Evolutionary conservation across 1,140 invertebrate species (phyloP), one percentile per base, ranked within the genome.

Genomic region (Drosophila pseudoobscura): DNA sequence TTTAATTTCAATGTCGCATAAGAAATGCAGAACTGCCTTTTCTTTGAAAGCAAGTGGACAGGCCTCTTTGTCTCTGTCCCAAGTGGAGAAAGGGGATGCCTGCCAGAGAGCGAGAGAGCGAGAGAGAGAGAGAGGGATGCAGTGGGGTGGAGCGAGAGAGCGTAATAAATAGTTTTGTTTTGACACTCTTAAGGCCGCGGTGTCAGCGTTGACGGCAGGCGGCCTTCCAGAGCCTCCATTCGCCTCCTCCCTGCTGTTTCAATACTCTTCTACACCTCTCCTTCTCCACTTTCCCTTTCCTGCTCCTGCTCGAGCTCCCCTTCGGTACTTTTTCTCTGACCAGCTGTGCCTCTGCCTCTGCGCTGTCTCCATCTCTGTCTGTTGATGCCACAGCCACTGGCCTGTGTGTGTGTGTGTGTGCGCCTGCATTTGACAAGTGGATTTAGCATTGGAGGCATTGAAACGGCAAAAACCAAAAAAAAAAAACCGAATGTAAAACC

Each of bases 1-100:
- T 77, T 77, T 76, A 77, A 77, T 77, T 77, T 77, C 74, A 77
- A 77, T 77, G 74, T 76, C 74, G 73, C 31, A 75, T 65, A 64
- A 73, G 61, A 64, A 75, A 74, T 64, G 70, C 53, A 53, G 3
- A 13, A 39, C 35, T 39, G 35, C 35, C 35, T 39, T 39, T 39
- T 39, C 35, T 39, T 39, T 39, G 35, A 39, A 5, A 39, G 35
- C 35, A 39, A 39, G 35, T 39, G 35, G 35, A 39, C 35, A 39
- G 35, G 35, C 35, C 35, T 5, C 35, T 39, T 39, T 45, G 54
- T 45, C 54, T 26, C 15, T 29, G 35, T 45, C 54, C 54, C 15
- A 41, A 39, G 11, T 13, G 35, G 4, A 39, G 35, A 13, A 39
- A 39, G 11, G 11, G 35, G 9, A 9, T 9, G 8, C 20, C 20